A percentile compares a stretch with the other conserved stretches of the same genome.
Conservation (phyloP, 2,797 vertebrate genomes). For the Lithobates pipiens region DNA sequence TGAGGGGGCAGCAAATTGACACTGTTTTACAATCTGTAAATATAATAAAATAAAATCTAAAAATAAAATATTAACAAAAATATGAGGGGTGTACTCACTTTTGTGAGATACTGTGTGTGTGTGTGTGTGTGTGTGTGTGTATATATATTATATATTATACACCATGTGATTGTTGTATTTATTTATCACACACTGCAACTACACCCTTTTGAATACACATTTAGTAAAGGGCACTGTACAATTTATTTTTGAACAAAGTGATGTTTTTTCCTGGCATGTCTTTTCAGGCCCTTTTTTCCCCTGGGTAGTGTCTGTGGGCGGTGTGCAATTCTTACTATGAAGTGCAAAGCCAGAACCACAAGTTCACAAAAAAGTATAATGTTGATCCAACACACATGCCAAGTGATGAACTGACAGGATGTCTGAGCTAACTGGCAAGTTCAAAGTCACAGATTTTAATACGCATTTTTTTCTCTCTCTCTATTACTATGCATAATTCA, state of each 20-base stretch:
- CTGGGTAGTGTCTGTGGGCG: conserved; percentile 1
- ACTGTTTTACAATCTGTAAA: too few species aligned
- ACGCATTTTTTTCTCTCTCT: conserved; percentile 7
- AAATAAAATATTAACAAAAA: too few species aligned
- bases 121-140: too few species aligned
- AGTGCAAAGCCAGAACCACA: conserved; percentile 35
- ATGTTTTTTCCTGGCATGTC: not conserved
- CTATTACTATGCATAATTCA: not conserved
- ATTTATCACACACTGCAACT: not conserved
- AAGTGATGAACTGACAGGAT: conserved; percentile 33
- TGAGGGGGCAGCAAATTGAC: too few species aligned
- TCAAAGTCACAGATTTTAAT: conserved; percentile 9
- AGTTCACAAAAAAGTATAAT: conserved; percentile 27
- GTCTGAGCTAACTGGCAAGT: conserved; percentile 10
- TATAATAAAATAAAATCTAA: too few species aligned
- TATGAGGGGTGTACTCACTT: too few species aligned
- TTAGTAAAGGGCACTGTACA: not conserved
- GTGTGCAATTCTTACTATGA: conserved; percentile 1
- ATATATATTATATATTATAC: not conserved
- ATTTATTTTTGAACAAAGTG: not conserved
- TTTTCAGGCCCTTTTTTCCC: not conserved
- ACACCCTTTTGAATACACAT: not conserved
- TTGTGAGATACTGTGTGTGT: too few species aligned
- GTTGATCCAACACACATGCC: conserved; percentile 16
- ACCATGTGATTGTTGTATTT: not conserved